Base-by-base conservation (phyloP, 2,888 invertebrate genomes). In the Nymphalis polychloros region DNA sequence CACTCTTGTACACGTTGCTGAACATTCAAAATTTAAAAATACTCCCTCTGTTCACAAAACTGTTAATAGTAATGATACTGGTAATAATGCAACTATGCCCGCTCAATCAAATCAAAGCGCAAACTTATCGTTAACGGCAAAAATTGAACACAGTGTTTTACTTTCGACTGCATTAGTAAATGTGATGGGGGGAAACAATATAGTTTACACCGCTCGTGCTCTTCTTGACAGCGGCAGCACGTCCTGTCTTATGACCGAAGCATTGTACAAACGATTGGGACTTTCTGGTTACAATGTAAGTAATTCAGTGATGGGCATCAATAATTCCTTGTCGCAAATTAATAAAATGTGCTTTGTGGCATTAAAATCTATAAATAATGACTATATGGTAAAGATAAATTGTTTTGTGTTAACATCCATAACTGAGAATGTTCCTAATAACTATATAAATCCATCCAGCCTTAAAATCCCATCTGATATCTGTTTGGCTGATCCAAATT, bases 181-280 rank as follows among this genome's bases (percentile, higher is more conserved):
- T n/a, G 17, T 31, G 19, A 27, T 27, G 1, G 52, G 49, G 16
- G 27, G 17, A 27, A 50, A 60, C 27, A 53, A 53, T 49, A 48
- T n/a, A n/a, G 16, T 31, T 20, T n/a, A 53, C 19, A 53, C 52
- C 23, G 53, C 46, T 17, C 60, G 59, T 19, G 55, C 46, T 52
- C 49, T 61, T 20, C 60, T 64, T n/a, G 68, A 68, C 60, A 61
- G 55, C 31, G 64, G 64, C n/a, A 68, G 68, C 48, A 64, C 64
- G n/a, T 64, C 68, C 2, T 64, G 64, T 35, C 17, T 68, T 10
- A 68, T 68, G 35, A 60, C 59, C 2, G 68, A 68, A 23, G 31
- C n/a, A 1, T 16, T 64, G 4, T 61, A 41, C 16, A 55, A 23
- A 16, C 19, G 48, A 55, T 57, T 63, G 27, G 27, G 48, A 16